Evolutionary conservation across 2,888 invertebrate species (phyloP).

Genomic region (Brachycybe producta): DNA sequence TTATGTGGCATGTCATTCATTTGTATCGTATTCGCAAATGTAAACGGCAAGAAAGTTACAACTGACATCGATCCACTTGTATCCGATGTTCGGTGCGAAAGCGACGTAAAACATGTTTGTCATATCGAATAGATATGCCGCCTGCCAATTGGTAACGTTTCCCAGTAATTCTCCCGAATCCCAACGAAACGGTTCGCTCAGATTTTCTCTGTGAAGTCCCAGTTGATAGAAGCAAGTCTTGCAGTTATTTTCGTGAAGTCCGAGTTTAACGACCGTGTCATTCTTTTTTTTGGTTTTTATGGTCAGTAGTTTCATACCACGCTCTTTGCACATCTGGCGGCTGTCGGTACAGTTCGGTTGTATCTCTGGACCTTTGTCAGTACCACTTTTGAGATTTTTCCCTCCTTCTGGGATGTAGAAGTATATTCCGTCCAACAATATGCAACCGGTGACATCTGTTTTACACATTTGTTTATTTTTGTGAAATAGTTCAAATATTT

Average conservation of each 20-base stretch:
- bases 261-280: neutral
- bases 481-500: too few species aligned
- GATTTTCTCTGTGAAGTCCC: neutral
- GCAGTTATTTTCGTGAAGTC: neutral
- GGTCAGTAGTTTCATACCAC: neutral
- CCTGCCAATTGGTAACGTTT: neutral
- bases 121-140: too few species aligned
- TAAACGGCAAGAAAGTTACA: neutral
- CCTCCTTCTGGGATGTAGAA: neutral
- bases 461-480: too few species aligned
- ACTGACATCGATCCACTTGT: neutral
- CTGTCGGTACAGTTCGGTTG: neutral
- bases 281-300: neutral
- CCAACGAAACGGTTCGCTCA: neutral
- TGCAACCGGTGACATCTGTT: neutral
- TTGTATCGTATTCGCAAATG: neutral
- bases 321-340: neutral
- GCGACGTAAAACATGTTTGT: too few species aligned
- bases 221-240: neutral
- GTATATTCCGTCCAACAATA: neutral
- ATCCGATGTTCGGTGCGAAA: neutral
- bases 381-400: neutral
- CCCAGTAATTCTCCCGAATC: neutral
- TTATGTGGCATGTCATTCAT: too few species aligned
- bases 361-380: neutral